Evolutionary conservation across 2,113 vertebrate species (phyloP).

Genomic region (Rallus limicola): DNA sequence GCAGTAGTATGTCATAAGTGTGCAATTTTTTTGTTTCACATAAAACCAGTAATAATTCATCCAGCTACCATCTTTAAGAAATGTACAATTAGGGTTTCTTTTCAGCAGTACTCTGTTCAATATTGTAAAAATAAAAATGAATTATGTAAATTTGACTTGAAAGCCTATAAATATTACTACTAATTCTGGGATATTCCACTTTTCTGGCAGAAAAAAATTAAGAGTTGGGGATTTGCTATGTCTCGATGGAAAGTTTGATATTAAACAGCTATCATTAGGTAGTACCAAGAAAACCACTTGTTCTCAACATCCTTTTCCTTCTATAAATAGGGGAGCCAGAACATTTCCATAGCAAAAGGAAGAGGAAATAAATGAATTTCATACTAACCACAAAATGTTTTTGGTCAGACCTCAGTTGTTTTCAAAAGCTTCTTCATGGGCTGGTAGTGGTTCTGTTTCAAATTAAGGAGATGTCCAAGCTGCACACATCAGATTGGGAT

Average conservation of each 20-base stretch:
- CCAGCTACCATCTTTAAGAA: neutral
- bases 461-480: conserved; percentile 18
- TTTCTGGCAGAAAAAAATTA: neutral
- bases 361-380: conserved; percentile 20
- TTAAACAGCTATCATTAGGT: neutral
- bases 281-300: neutral
- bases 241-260: conserved; percentile 14
- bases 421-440: conserved; percentile 2
- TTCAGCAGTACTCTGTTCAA: neutral
- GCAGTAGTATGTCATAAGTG: neutral
- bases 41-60: neutral
- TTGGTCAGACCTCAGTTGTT: conserved; percentile 47
- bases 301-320: conserved; percentile 5
- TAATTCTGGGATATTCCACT: neutral
- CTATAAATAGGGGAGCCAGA: neutral
- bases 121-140: neutral
- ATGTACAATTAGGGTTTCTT: neutral
- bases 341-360: conserved; percentile 6
- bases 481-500: neutral
- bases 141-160: neutral
- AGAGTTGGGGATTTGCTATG: neutral
- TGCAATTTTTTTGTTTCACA: neutral
- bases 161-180: neutral
- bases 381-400: conserved; percentile 12
- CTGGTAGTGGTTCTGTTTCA: conserved; percentile 17